These are phyloP conservation scores for Lycia hirtaria DNA, from an alignment of 2,888 invertebrate species.

Conservation along the genomic window DNA sequence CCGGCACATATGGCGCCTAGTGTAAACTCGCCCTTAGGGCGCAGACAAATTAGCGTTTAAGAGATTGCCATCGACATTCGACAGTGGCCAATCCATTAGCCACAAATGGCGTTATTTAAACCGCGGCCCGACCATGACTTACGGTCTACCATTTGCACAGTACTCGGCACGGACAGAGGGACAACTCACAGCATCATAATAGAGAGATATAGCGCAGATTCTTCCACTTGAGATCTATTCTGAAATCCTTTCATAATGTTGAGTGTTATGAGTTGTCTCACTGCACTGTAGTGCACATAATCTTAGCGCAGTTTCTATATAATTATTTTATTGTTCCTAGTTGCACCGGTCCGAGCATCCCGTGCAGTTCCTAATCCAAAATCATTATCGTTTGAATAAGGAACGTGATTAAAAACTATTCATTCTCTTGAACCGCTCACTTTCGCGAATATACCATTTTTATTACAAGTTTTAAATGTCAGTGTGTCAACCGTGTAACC, in stretches of 20 bases:
- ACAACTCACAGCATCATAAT: background rate
- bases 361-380: slow-evolving; percentile 65
- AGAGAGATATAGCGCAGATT: background rate
- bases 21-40: slow-evolving; percentile 44
- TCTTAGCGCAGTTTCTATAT: too few relatives aligned
- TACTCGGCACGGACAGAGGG: slow-evolving; percentile 5
- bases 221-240: background rate
- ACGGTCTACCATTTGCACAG: slow-evolving; percentile 18
- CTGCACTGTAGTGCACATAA: too few relatives aligned
- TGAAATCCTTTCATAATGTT: background rate
- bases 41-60: slow-evolving; percentile 76
- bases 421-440: slow-evolving; percentile 52
- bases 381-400: slow-evolving; percentile 79
- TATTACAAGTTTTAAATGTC: slow-evolving; percentile 42
- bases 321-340: background rate
- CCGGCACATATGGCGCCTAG: slow-evolving; percentile 75
- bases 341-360: background rate
- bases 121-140: slow-evolving; percentile 27
- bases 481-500: slow-evolving; percentile 39
- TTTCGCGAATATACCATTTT: slow-evolving; percentile 40
- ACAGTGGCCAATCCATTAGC: slow-evolving; percentile 77
- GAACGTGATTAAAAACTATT: slow-evolving; percentile 76
- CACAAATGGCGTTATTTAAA: slow-evolving; percentile 77
- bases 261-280: background rate
- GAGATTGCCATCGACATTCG: slow-evolving; percentile 77